These are phyloP conservation scores for Torymus texanus DNA, from an alignment of 2,888 invertebrate species.

Conservation along the genomic window DNA sequence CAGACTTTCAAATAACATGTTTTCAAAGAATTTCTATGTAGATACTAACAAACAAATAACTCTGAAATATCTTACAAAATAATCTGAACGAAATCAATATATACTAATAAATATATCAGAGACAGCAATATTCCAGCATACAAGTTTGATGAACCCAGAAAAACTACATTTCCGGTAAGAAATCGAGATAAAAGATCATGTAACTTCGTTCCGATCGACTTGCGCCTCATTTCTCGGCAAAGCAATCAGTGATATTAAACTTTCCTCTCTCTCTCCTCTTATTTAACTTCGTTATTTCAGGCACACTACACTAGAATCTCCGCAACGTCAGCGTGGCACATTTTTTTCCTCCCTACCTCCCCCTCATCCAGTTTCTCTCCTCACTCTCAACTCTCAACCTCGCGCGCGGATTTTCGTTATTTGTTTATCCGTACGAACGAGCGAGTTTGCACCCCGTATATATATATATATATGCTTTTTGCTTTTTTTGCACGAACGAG, in stretches of 20 bases:
- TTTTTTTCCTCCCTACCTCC: conserved; percentile 1
- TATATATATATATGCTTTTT: not conserved
- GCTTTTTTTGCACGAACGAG: conserved; percentile 3
- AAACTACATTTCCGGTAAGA: no score
- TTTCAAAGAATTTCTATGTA: no score
- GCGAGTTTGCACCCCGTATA: no score
- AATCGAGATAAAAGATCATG: not conserved
- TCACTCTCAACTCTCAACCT: not conserved
- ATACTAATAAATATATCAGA: no score
- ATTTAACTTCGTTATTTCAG: conserved; percentile 13
- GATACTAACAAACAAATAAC: no score
- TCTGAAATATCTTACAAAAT: no score
- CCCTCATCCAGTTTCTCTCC: not conserved
- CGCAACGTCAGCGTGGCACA: not conserved
- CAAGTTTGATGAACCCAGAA: no score
- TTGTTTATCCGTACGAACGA: conserved; percentile 30
- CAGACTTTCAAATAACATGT: no score
- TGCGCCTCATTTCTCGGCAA: not conserved
- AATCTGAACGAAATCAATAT: no score
- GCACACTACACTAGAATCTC: not conserved
- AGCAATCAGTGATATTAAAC: conserved; percentile 46
- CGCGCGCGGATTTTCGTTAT: conserved; percentile 22
- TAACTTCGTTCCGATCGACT: not conserved
- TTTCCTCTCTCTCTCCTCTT: conserved; percentile 4
- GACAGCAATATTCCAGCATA: no score